Evolutionary conservation across 2,797 vertebrate species (phyloP).

Genomic region (Mus caroli): DNA sequence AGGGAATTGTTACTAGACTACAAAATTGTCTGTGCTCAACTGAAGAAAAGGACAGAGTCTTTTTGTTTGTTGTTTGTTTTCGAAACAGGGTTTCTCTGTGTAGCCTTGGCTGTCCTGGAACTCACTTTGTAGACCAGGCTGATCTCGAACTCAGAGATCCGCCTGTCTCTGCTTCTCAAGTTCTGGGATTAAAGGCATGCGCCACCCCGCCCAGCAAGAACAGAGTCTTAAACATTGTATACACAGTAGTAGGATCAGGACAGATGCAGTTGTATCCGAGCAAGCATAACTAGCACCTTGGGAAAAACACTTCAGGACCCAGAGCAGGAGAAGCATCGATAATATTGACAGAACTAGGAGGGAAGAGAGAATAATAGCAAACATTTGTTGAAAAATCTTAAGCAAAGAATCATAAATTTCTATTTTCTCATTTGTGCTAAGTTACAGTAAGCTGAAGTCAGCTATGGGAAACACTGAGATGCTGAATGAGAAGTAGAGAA

Average conservation of each 20-base stretch:
- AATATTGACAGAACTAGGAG: not conserved
- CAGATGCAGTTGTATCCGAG: not conserved
- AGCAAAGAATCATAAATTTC: not conserved
- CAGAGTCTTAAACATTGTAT: not conserved
- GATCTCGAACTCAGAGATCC: too few relatives aligned
- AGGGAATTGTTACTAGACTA: not conserved
- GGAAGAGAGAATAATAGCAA: not conserved
- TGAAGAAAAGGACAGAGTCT: not conserved
- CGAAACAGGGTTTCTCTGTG: too few relatives aligned
- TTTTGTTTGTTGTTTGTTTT: too few relatives aligned
- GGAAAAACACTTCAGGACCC: not conserved
- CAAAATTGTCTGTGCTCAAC: not conserved
- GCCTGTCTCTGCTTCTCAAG: too few relatives aligned
- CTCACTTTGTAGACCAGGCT: too few relatives aligned
- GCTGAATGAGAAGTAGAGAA: not conserved
- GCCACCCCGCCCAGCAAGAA: too few relatives aligned
- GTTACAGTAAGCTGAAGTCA: not conserved
- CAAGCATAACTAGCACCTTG: not conserved
- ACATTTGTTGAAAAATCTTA: not conserved
- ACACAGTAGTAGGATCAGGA: not conserved
- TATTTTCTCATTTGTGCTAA: not conserved
- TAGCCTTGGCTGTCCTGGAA: too few relatives aligned
- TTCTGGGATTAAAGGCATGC: too few relatives aligned
- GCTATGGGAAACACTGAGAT: not conserved
- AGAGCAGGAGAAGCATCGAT: not conserved